Base-by-base conservation (phyloP, 2,888 invertebrate genomes). In the Celastrina argiolus region DNA sequence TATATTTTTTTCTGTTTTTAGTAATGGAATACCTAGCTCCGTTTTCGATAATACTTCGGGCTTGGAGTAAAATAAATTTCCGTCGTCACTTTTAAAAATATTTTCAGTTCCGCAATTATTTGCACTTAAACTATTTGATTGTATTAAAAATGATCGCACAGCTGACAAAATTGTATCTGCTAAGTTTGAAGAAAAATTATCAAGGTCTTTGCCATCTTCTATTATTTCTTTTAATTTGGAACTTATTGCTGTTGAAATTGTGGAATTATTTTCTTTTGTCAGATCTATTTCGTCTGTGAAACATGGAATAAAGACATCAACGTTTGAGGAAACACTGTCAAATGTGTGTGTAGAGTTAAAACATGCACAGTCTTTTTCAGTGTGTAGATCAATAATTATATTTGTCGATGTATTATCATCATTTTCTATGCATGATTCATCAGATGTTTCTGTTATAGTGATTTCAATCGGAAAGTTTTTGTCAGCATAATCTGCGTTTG, bases 111-210 rank as follows among this genome's bases (percentile, higher is more conserved):
- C 7, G 34, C 10, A 34, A 12, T 18, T 16, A 59, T 34, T 31
- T 16, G n/a, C n/a, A 8, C 16, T 31, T 8, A n/a, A n/a, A 31
- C 8, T 10, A 59, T 18, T 31, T 16, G 31, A 4, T 34, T 34
- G 34, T 4, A 14, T 31, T 34, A 59, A 31, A 59, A 34, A 61
- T 39, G 36, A 36, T 39, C 26, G 61, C 14, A 61, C 14, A 5
- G 36, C 39, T 61, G 61, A 61, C 12, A 61, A 39, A 22, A 39
- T 61, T 22, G 12, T 39, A 22, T 61, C 22, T 61, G 39, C 61
- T 61, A 61, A 39, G 22, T 61, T 39, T 36, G 39, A 18, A 6
- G 61, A 39, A 39, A 61, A 39, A 34, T 51, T 1, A 22, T 51
- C 5, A 12, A 51, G 51, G 12, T 51, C 22, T n/a, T n/a, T n/a